Base-by-base conservation (phyloP, 2,113 vertebrate genomes). In the Synodontis membranacea region DNA sequence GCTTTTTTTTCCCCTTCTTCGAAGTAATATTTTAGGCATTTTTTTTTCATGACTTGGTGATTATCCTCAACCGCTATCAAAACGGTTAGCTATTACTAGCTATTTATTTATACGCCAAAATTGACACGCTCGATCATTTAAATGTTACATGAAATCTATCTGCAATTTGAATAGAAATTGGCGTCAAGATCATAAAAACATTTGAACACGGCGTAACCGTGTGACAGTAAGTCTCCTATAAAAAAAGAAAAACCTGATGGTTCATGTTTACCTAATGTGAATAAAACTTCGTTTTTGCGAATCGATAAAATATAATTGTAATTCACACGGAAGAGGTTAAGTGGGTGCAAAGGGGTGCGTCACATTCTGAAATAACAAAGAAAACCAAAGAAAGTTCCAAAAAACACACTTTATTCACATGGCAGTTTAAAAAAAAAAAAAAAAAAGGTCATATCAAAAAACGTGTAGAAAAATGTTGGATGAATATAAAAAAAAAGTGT, bases 321-420 rank as follows among this genome's bases (percentile, higher is more conserved):
- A 37, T 34, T 34, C 42, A 23, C 37, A 0, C 66, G 6, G 3
- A 70, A 23, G n/a, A 66, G n/a, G 2, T 31, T 1, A 60, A 60
- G 9, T 9, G 8, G 23, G 4, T 15, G 66, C 31, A 66, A 17
- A 3, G 0, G 15, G 1, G 54, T 21, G 54, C 17, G 64, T 68
- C 31, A 37, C 37, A 6, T 78, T 78, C 31, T 21, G 15, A 8
- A 66, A 72, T 39, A 31, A 88, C 1, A 82, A 15, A 15, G 31
- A 88, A 70, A 90, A 85, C 14, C 68, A 88, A 87, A 93, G 91
- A 87, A 28, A 80, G 66, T 81, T 87, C 85, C 83, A 76, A 93
- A 94, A 95, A 95, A 93, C 94, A 97, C 96, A 96, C 97, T 98
- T 98, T 99, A 98, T 98, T 99, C 96, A 96, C 95, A 96, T 96